Conservation (phyloP, 2,888 invertebrate genomes). For the Steromphala cineraria region DNA sequence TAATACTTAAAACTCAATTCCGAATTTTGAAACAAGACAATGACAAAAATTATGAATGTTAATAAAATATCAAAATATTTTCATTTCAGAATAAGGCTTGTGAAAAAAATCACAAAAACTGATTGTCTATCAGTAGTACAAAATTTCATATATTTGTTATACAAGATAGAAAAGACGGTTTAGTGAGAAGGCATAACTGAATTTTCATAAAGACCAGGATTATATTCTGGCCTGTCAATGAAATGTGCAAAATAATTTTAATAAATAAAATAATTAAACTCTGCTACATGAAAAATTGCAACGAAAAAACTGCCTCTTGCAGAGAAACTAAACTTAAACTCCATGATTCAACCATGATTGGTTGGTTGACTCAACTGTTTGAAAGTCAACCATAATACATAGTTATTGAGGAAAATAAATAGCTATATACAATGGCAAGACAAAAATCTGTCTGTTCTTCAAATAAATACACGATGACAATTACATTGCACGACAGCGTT, state of each 20-base stretch:
- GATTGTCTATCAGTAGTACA: no score
- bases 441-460: conserved; percentile 2
- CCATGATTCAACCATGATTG: conserved; percentile 1
- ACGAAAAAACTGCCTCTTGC: not conserved
- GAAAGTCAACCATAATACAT: not conserved
- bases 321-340: not conserved
- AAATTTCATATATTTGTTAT: no score
- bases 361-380: not conserved
- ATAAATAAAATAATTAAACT: not conserved
- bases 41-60: no score
- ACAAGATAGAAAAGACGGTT: no score
- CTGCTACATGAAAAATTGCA: not conserved
- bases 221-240: no score
- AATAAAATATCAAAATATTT: no score
- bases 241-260: not conserved
- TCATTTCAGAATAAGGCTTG: no score
- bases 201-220: no score
- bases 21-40: no score
- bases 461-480: not conserved
- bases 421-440: conserved; percentile 13
- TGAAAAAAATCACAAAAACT: no score
- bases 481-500: conserved; percentile 8
- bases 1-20: no score
- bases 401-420: not conserved
- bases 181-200: no score